These are phyloP conservation scores for Subacronicta megacephala DNA, from an alignment of 2,888 invertebrate genomes.

Conservation along the genomic window DNA sequence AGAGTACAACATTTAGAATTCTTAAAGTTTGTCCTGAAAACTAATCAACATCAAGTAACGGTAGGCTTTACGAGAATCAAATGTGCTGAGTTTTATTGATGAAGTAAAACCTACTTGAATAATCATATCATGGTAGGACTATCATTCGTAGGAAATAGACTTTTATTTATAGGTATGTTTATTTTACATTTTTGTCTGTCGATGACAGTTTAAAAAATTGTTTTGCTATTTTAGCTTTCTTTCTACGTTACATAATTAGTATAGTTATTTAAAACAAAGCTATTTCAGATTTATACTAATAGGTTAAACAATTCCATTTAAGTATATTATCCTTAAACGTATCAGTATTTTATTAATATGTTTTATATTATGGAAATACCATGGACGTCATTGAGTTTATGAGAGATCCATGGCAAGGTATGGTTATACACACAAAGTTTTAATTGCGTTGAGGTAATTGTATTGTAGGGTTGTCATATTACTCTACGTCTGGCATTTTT, in stretches of 20 bases:
- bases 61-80: not conserved
- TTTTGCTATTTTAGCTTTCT: no score
- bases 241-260: not conserved
- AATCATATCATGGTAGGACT: no score
- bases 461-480: not conserved
- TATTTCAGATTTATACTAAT: slow-evolving; percentile 23
- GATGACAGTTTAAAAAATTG: no score
- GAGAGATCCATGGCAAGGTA: slow-evolving; percentile 9
- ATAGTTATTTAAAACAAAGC: no score
- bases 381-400: slow-evolving; percentile 47
- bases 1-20: slow-evolving; percentile 19
- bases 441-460: slow-evolving; percentile 28
- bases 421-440: slow-evolving; percentile 10
- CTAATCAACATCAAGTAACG: not conserved
- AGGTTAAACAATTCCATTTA: slow-evolving; percentile 27
- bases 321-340: slow-evolving; percentile 53
- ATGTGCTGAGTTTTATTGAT: no score
- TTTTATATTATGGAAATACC: slow-evolving; percentile 54
- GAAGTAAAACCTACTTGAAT: not conserved
- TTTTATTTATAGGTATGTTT: not conserved
- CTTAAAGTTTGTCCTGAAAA: not conserved
- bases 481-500: not conserved
- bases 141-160: not conserved
- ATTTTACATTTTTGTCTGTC: no score
- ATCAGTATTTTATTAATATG: slow-evolving; percentile 37